Evolutionary conservation across 92 coral and sea anemone genomes (phyloP).

Genomic region (Parazoanthus atlanticus): DNA sequence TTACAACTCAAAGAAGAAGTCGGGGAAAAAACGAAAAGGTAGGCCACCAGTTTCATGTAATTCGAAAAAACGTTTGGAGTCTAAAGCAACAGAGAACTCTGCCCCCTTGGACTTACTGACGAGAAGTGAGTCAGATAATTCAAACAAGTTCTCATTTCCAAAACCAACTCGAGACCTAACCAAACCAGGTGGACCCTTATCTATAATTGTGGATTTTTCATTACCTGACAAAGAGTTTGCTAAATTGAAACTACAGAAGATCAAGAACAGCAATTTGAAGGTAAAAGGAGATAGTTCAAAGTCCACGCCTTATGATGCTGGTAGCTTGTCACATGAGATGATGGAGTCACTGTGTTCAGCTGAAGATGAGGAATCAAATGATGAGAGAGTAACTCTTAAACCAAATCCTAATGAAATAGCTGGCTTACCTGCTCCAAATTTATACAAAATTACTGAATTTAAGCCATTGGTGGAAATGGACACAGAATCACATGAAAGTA

Average conservation of each 20-base stretch:
- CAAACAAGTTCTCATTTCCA: conserved; percentile 57
- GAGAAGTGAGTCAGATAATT: background rate
- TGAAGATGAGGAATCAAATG: background rate
- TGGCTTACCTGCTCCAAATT: background rate
- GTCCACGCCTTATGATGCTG: background rate
- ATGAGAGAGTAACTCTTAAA: background rate
- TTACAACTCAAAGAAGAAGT: background rate
- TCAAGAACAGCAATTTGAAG: conserved; percentile 39
- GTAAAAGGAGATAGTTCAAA: background rate
- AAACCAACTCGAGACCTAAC: conserved; percentile 54
- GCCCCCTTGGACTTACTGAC: background rate
- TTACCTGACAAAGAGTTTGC: conserved; percentile 88
- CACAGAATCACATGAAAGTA: background rate
- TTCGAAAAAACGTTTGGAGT: background rate
- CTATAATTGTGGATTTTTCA: conserved; percentile 70
- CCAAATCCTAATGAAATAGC: background rate
- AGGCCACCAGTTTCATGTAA: background rate
- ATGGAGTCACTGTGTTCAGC: background rate
- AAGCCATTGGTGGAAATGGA: background rate
- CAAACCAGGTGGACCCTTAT: conserved; percentile 66
- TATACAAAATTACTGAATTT: background rate
- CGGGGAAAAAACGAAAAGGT: background rate
- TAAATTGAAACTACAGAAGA: conserved; percentile 79
- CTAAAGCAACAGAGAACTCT: background rate
- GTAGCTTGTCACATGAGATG: background rate